Conservation (phyloP, 2,888 invertebrate species). For the Patella ulyssiponensis region DNA sequence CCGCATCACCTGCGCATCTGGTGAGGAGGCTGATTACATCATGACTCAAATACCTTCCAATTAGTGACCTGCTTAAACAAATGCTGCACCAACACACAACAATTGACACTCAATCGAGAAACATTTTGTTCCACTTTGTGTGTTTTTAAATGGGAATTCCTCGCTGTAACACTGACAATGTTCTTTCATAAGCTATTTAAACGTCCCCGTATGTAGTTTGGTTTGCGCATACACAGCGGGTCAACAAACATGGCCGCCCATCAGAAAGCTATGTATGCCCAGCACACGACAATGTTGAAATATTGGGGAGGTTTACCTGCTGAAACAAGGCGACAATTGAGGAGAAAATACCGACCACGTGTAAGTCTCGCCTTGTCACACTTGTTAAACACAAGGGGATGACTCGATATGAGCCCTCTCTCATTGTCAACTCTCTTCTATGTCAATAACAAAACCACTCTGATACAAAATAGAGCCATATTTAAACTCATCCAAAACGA, state of each 20-base stretch:
- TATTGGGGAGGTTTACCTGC: background rate
- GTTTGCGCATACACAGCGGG: background rate
- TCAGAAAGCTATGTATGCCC: constrained; percentile 11
- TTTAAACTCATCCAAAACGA: background rate
- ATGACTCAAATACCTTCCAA: background rate
- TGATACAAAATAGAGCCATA: constrained; percentile 7
- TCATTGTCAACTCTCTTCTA: constrained; percentile 8
- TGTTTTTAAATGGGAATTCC: background rate
- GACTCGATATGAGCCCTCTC: constrained; percentile 7
- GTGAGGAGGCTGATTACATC: background rate
- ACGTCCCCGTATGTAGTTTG: background rate
- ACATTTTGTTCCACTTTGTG: background rate
- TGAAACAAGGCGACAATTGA: constrained; percentile 10
- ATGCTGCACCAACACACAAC: background rate
- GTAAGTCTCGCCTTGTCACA: constrained; percentile 11
- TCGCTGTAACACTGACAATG: background rate
- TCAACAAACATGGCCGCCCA: background rate
- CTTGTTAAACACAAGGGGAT: constrained; percentile 11
- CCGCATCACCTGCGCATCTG: too few relatives aligned
- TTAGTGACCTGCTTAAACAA: constrained; percentile 9
- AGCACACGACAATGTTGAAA: constrained; percentile 12
- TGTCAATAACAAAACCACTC: background rate
- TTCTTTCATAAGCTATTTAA: background rate
- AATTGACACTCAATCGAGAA: constrained; percentile 9
- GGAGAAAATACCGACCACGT: constrained; percentile 11